Evolutionary conservation across 2,113 vertebrate genomes (phyloP), one percentile per base, ranked within the genome.

Genomic region (Egretta garzetta): DNA sequence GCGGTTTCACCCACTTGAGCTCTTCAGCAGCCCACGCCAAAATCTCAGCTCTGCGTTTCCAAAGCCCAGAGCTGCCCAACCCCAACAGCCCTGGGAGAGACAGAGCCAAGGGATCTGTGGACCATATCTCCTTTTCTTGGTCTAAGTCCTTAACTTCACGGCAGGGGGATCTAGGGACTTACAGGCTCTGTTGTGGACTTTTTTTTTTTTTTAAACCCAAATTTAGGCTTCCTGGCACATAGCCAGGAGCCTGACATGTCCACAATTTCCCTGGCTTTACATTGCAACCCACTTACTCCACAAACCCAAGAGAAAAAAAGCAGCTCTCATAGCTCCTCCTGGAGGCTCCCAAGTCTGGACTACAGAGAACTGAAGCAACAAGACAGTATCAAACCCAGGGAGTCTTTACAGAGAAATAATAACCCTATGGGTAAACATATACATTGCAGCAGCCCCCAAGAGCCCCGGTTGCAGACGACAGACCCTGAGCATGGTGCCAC

Each of bases 11-110:
- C 73, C 84, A 89, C 86, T 52, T 35, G 52, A 93, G 83, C n/a
- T 85, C 43, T 71, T 89, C 80, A 91, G 68, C 91, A 89, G 59
- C 96, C 94, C 76, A 96, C 93, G 67, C 68, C 30, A 33, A 32
- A 63, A 79, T 71, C 67, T 67, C 68, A 91, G 47, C 10, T 8
- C 56, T 47, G 41, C 1, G 1, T 75, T 95, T 79, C 60, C 73
- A 87, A 89, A 96, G 45, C 30, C 49, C 30, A 49, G 72, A 70
- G 22, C 55, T 52, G 15, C 32, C 47, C 63, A 84, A 14, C 24
- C 13, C 41, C 43, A 64, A 33, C 6, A 84, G 23, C 20, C 28
- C 47, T 52, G 4, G 13, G n/a, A 83, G 64, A 76, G 18, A 15
- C n/a, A 73, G 35, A 67, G 43, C 20, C 30, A 27, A 64, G 49